Conservation (phyloP, 2,113 vertebrate genomes). For the Tragelaphus strepsiceros region DNA sequence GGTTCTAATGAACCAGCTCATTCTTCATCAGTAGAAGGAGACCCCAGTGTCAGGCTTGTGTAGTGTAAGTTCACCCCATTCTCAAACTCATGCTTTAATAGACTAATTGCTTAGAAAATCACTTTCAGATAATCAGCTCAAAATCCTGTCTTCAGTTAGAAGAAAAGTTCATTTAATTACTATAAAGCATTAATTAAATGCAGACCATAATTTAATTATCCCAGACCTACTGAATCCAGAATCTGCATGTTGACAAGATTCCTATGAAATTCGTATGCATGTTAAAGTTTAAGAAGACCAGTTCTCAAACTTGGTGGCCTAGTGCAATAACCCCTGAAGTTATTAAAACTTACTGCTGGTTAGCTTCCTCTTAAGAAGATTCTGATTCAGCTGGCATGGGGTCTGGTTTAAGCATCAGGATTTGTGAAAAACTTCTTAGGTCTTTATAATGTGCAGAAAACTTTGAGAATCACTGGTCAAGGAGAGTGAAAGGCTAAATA, state of each 20-base stretch:
- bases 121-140: slow-evolving; percentile 35
- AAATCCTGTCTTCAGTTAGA: neutral
- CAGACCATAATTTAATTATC: slow-evolving; percentile 34
- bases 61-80: neutral
- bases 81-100: neutral
- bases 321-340: neutral
- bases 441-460: neutral
- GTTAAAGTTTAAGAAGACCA: neutral
- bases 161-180: slow-evolving; percentile 40
- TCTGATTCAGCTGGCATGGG: neutral
- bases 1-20: neutral
- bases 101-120: slow-evolving; percentile 35
- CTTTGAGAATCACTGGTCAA: neutral
- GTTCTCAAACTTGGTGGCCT: neutral
- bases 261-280: neutral
- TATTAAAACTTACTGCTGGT: too few species aligned
- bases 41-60: neutral
- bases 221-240: neutral
- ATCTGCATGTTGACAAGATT: neutral
- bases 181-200: slow-evolving; percentile 14
- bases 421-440: neutral
- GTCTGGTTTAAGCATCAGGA: neutral
- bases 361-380: neutral
- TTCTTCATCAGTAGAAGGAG: neutral
- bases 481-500: neutral